A percentile compares a stretch with the other conserved stretches of the same genome.
Evolutionary conservation across 1,140 invertebrate species (phyloP).

Genomic region (Chrysoperla carnea): DNA sequence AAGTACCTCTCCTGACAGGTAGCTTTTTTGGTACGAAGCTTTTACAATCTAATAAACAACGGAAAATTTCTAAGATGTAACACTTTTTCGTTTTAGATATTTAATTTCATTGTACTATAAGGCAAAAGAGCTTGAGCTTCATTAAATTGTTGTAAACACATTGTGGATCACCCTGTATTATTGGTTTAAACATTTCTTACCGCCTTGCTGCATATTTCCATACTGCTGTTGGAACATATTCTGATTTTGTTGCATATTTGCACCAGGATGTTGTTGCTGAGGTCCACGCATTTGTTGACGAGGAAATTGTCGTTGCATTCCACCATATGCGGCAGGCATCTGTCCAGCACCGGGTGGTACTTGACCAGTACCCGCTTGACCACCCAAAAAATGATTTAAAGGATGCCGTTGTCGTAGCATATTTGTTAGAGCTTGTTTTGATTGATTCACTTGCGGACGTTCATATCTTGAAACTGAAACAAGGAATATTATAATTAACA

Average conservation of each 20-base stretch:
- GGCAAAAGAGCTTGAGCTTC: too few relatives aligned
- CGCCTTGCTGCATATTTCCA: conserved; percentile 14
- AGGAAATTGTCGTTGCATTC: conserved; percentile 15
- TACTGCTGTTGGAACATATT: conserved; percentile 21
- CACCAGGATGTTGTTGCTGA: conserved; percentile 15
- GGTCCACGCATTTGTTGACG: conserved; percentile 14
- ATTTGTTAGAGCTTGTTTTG: conserved; percentile 71
- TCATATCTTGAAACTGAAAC: conserved; percentile 42
- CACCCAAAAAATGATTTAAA: conserved; percentile 21
- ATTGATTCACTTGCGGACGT: conserved; percentile 47
- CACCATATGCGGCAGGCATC: conserved; percentile 11
- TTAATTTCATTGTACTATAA: too few relatives aligned
- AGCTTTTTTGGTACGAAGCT: too few relatives aligned
- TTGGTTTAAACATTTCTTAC: not conserved
- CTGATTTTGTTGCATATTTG: conserved; percentile 20
- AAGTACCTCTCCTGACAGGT: too few relatives aligned
- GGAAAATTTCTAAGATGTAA: too few relatives aligned
- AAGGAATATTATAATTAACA: not conserved
- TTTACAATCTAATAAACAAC: too few relatives aligned
- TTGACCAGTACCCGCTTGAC: conserved; percentile 8
- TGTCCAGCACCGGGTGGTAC: conserved; percentile 10
- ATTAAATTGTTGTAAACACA: too few relatives aligned
- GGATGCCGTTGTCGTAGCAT: conserved; percentile 56
- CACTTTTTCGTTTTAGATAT: too few relatives aligned
- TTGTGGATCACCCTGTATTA: not conserved